Evolutionary conservation across 2,113 vertebrate species (phyloP).

Genomic region (Plotosus lineatus): DNA sequence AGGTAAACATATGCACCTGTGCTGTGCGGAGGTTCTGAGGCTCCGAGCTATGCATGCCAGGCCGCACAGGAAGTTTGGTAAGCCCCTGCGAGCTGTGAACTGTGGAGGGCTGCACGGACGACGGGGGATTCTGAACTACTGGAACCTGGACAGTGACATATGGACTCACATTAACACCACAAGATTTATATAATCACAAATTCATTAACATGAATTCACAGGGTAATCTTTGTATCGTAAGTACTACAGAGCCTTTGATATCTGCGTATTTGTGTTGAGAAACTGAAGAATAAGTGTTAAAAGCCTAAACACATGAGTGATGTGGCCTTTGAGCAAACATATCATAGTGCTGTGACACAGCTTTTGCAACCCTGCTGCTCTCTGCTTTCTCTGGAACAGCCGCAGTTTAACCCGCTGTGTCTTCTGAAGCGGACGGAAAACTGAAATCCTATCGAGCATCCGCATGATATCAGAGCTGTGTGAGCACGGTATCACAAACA

Average conservation of each 20-base stretch:
- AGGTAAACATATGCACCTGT: conserved; percentile 75
- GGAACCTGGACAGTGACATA: conserved; percentile 74
- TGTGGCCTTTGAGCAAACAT: not conserved
- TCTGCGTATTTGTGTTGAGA: not conserved
- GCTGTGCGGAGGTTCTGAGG: conserved; percentile 88
- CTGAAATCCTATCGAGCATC: not conserved
- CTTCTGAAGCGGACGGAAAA: not conserved
- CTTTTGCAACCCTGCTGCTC: not conserved
- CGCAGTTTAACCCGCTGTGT: not conserved
- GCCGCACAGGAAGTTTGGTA: conserved; percentile 86
- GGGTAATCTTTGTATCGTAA: not conserved
- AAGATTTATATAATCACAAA: not conserved
- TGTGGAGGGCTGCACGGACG: conserved; percentile 85
- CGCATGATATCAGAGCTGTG: not conserved
- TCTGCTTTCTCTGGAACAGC: not conserved
- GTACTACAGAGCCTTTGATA: not conserved
- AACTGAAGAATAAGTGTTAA: not conserved
- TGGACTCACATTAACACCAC: not conserved
- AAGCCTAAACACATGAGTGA: not conserved
- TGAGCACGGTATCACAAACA: not conserved
- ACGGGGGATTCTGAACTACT: conserved; percentile 86
- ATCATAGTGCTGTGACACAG: conserved; percentile 23
- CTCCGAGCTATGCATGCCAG: conserved; percentile 86
- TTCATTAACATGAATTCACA: not conserved
- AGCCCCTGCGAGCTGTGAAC: conserved; percentile 85